Conservation (phyloP, 37 sponge, comb jelly and placozoan species). For the Oopsacas minuta region DNA sequence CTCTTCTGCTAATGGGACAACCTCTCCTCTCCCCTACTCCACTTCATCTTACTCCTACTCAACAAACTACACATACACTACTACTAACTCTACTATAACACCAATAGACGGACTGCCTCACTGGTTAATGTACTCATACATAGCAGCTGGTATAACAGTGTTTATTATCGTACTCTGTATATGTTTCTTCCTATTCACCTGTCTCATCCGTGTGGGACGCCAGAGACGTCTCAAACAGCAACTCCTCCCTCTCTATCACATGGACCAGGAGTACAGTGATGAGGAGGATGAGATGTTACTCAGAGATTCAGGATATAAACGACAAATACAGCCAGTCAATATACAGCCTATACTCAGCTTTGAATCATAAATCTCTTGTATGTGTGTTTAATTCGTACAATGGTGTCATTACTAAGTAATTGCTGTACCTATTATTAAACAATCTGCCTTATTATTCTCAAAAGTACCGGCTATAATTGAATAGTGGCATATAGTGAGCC, state of each 20-base stretch:
- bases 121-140: neutral
- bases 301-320: neutral
- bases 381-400: neutral
- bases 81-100: neutral
- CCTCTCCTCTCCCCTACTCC: neutral
- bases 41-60: neutral
- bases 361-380: neutral
- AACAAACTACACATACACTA: neutral
- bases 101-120: neutral
- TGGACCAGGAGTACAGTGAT: constrained; percentile 17
- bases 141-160: neutral
- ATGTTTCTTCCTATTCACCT: neutral
- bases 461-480: too few species aligned
- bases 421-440: neutral
- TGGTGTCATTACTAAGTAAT: neutral
- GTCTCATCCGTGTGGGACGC: neutral
- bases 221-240: neutral
- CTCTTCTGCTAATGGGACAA: neutral
- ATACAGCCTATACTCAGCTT: constrained; percentile 14
- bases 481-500: too few species aligned
- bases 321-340: neutral
- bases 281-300: neutral
- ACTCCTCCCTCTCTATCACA: neutral
- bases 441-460: neutral
- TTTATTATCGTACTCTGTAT: neutral